These are phyloP conservation scores for Eurystomus gularis DNA, from an alignment of 2,113 vertebrate genomes.

Conservation along the genomic window DNA sequence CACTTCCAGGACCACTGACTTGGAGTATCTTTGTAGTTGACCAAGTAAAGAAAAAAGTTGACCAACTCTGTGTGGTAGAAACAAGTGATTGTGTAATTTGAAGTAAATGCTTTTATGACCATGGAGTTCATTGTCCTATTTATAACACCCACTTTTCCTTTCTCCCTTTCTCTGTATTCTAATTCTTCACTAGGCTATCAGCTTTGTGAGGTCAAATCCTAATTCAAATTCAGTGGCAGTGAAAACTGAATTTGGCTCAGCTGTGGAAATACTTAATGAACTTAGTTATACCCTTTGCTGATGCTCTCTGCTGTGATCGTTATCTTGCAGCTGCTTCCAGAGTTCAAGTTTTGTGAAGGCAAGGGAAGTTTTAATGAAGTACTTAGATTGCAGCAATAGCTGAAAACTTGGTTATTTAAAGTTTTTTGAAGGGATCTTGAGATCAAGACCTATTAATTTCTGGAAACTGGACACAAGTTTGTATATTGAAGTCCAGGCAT, in stretches of 20 bases:
- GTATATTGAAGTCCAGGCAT: not conserved
- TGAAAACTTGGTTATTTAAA: not conserved
- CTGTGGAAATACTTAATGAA: not conserved
- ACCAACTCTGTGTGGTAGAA: not conserved
- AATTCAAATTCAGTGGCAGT: not conserved
- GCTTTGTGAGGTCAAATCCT: not conserved
- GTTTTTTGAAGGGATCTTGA: not conserved
- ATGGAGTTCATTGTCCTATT: not conserved
- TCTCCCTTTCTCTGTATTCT: not conserved
- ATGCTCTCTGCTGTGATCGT: not conserved
- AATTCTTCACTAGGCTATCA: not conserved
- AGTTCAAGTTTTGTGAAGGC: not conserved
- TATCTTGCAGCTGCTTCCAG: not conserved
- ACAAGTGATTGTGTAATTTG: not conserved
- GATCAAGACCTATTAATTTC: conserved; percentile 6
- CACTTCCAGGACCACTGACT: not conserved
- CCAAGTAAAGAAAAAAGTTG: not conserved
- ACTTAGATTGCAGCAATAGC: not conserved
- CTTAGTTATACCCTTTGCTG: not conserved
- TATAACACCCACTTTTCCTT: not conserved
- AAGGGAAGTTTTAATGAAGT: conserved; percentile 27
- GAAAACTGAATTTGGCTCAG: not conserved
- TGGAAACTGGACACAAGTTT: not conserved
- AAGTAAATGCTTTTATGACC: not conserved
- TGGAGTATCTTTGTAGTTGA: not conserved